Evolutionary conservation across 2,888 invertebrate genomes (phyloP).

Genomic region (Sussaba pulchella): DNA sequence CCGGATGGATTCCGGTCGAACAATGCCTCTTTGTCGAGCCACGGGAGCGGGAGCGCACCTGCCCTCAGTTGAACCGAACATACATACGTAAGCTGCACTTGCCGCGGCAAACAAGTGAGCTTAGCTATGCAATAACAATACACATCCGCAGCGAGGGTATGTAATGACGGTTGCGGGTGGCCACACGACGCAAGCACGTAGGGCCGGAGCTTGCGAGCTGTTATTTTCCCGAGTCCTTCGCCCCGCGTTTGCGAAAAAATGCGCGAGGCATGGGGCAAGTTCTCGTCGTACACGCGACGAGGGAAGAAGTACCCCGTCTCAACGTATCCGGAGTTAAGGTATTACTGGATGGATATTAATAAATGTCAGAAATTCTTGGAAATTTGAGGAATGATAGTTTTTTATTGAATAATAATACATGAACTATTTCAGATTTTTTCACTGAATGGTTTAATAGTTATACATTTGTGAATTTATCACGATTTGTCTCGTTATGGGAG

Average conservation of each 20-base stretch:
- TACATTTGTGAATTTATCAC: too few species aligned
- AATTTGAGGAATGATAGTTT: too few species aligned
- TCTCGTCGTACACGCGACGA: conserved; percentile 19
- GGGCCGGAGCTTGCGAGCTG: conserved; percentile 8
- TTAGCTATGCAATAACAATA: conserved; percentile 76
- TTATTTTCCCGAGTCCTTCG: conserved; percentile 32
- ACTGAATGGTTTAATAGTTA: too few species aligned
- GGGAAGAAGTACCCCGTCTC: conserved; percentile 13
- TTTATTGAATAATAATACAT: too few species aligned
- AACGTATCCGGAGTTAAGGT: too few species aligned
- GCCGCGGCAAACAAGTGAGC: conserved; percentile 74
- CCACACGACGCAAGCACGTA: conserved; percentile 16
- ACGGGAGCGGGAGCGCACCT: conserved; percentile 22
- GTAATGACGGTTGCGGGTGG: conserved; percentile 26
- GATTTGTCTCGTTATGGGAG: too few species aligned
- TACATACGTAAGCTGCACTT: conserved; percentile 53
- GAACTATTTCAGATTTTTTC: too few species aligned
- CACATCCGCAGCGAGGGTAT: conserved; percentile 51
- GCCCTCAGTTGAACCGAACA: conserved; percentile 40
- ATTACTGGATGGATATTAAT: too few species aligned
- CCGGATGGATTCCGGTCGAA: conserved; percentile 76
- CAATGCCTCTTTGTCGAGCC: conserved; percentile 79
- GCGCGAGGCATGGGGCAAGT: conserved; percentile 12
- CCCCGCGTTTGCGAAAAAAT: not conserved
- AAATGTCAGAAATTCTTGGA: too few species aligned